Base-by-base conservation (phyloP, 2,113 vertebrate species). In the Perca fluviatilis region DNA sequence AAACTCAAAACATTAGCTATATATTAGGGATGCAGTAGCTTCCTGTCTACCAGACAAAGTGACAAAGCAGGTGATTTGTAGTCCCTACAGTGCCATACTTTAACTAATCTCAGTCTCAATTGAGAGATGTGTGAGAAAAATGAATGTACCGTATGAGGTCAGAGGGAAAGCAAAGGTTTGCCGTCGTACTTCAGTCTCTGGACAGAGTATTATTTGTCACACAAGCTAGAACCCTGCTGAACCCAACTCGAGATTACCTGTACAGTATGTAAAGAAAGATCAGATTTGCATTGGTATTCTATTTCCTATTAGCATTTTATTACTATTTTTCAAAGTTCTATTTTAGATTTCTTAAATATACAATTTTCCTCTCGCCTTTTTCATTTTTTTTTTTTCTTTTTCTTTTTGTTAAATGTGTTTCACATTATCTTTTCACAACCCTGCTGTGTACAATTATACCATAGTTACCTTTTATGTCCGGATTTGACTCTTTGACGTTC, bases 41-140 rank as follows among this genome's bases (percentile, higher is more conserved):
- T 82, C 36, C 57, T 30, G 33, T 58, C 61, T 53, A 49, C 21
- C 47, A 12, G 23, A 83, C 61, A 33, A 30, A 68, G 62, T 75
- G 74, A 43, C 54, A 79, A 61, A 67, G 64, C 23, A 71, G 79
- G 56, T 78, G 77, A 88, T 84, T 79, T 84, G 65, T 60, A 33
- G 54, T 82, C 74, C 46, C 14, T 21, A 49, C 43, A 64, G 69
- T 30, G 16, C 21, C 5, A 1, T 61, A 33, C 16, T 76, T 84
- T 13, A 58, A 58, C 21, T 36, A n/a, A 30, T 64, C 27, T 53
- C 36, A 27, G 12, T 18, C 46, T 74, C 30, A 73, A 57, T 16
- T n/a, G 56, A 53, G 54, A 58, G 64, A 46, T 51, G 5, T 64
- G 56, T 68, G 33, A 83, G 27, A 70, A n/a, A 58, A 74, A 40